phyloP scores from a whole-genome alignment of 2,797 vertebrate species.

The Anableps anableps region DNA sequence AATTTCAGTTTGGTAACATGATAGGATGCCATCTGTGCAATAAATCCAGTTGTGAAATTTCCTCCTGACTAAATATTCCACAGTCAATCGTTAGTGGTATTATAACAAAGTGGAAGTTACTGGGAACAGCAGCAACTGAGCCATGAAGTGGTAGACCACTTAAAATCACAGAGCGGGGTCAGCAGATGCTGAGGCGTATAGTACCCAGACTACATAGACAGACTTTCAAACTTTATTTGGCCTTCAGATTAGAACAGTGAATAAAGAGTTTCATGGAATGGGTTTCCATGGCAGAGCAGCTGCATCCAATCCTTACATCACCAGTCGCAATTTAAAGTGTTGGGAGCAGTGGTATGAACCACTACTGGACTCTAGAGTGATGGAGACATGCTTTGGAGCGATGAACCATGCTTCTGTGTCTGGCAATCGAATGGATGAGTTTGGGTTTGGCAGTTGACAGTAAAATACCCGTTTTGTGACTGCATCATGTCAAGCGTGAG shows the following conservation, averaged over 20 bases:
- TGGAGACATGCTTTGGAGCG: neutral
- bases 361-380: neutral
- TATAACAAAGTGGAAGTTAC: slow-evolving; percentile 1
- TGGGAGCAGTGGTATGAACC: neutral
- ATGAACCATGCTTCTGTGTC: neutral
- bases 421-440: neutral
- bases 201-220: neutral
- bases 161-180: slow-evolving; percentile 28
- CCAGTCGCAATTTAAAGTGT: neutral
- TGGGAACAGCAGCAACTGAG: neutral
- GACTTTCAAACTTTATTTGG: neutral
- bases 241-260: neutral
- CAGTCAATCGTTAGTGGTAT: neutral
- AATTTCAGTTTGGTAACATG: neutral
- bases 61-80: neutral
- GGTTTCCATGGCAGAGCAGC: neutral
- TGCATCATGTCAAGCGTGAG: neutral
- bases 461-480: neutral
- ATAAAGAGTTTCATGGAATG: neutral
- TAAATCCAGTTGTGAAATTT: neutral
- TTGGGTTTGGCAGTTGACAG: neutral
- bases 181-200: neutral
- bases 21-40: slow-evolving; percentile 2
- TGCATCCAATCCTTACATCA: slow-evolving; percentile 6
- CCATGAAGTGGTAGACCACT: slow-evolving; percentile 9